phyloP scores from a whole-genome alignment of 2,113 vertebrate species.

The Xiphophorus maculatus region DNA sequence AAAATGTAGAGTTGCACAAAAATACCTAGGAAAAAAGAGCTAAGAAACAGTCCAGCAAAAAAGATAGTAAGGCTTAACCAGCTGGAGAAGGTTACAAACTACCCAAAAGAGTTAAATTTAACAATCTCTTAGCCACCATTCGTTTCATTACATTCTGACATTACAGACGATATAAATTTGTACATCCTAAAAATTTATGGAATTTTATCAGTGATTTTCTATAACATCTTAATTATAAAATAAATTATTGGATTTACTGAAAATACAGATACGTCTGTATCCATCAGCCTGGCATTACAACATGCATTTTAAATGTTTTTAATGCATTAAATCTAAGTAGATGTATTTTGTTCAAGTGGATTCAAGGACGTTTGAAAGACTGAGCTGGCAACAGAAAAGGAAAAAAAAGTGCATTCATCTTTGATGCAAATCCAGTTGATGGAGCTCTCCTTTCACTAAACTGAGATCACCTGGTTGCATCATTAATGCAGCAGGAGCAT shows the following conservation, averaged over 20 bases:
- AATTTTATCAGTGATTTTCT: not conserved
- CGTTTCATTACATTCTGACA: not conserved
- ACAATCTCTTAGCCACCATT: not conserved
- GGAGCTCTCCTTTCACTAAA: conserved; percentile 61
- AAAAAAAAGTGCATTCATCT: conserved; percentile 56
- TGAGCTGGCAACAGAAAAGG: conserved; percentile 22
- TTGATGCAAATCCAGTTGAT: conserved; percentile 70
- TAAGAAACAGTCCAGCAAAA: too few species aligned
- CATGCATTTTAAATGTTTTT: conserved; percentile 37
- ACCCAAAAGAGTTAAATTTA: not conserved
- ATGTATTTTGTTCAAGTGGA: conserved; percentile 60
- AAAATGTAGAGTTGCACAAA: too few species aligned
- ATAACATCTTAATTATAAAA: not conserved
- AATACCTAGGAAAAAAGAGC: too few species aligned
- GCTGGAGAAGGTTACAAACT: too few species aligned
- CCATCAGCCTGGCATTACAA: conserved; percentile 37
- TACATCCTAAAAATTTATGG: not conserved
- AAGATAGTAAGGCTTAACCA: too few species aligned
- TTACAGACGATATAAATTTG: not conserved
- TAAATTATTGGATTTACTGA: not conserved
- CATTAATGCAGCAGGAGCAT: conserved; percentile 72
- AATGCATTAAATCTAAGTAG: conserved; percentile 63
- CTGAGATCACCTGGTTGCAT: conserved; percentile 60
- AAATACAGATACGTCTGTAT: conserved; percentile 29
- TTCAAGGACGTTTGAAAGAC: conserved; percentile 76